Evolutionary conservation across 2,888 invertebrate genomes (phyloP), one percentile per base, ranked within the genome.

Genomic region (Dexiosoma caninum): DNA sequence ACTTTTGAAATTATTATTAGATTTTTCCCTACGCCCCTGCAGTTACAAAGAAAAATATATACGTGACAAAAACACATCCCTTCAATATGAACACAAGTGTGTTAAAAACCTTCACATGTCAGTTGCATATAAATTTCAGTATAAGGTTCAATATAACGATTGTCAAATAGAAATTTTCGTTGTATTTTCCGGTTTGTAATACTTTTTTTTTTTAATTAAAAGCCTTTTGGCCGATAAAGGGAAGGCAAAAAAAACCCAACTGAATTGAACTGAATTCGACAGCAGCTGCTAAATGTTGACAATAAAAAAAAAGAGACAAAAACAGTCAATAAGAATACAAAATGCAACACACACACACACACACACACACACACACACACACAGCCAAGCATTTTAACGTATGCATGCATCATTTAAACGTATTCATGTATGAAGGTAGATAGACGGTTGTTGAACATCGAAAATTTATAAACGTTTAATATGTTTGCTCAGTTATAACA

Each of bases 31-130:
- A 42, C 59, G 67, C 32, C 23, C 16, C 66, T 75, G 75, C 3
- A 44, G 35, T 2, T 10, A 27, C 6, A 1, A 49, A 23, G 21
- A 37, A 40, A 27, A 49, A 12, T 12, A 4, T 6, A 10, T 10
- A 40, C 37, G 10, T 67, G 9, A 7, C 23, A 2, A 19, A 49
- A 30, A 66, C 12, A 49, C 40, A 37, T 55, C 37, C 40, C 40
- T 51, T 67, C 23, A 51, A 77, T 30, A 46, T 21, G 30, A 62
- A 49, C 23, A 53, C 30, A 35, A 66, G 57, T 79, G 70, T 75
- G 51, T 66, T 75, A 66, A 79, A 75, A 75, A n/a, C 51, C 66
- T 53, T 71, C 76, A 80, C 80, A 80, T 80, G 76, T 80, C 80
- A 80, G 67, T 76, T 55, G 66, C 66, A 80, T 76, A 80, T 76